Evolutionary conservation across 2,888 invertebrate species (phyloP).

Genomic region (Drosophila monieri): DNA sequence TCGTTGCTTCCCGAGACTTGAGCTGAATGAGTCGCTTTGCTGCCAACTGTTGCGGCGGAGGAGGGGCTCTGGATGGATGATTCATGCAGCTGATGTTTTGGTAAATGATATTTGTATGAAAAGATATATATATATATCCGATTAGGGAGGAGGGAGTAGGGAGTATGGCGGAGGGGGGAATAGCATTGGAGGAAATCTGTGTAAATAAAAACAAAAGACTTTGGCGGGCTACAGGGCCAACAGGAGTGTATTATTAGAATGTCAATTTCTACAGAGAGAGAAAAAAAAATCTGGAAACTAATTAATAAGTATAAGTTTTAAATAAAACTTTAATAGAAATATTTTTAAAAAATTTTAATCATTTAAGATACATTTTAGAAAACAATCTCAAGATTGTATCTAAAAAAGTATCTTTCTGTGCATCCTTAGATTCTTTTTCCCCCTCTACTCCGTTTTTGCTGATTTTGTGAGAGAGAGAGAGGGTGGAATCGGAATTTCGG

Average conservation of each 20-base stretch:
- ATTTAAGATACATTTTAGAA: no score
- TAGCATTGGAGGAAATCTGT: constrained; percentile 16
- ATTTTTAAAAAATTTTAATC: no score
- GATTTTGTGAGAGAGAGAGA: constrained; percentile 38
- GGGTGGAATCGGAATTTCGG: constrained; percentile 52
- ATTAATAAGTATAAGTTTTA: no score
- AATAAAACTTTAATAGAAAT: no score
- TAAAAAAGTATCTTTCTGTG: neutral
- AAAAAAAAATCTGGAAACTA: no score
- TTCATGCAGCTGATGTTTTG: constrained; percentile 31
- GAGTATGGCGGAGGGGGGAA: neutral
- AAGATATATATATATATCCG: neutral
- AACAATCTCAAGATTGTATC: neutral
- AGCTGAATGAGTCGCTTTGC: constrained; percentile 27
- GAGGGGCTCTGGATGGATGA: constrained; percentile 20
- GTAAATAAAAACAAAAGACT: constrained; percentile 20
- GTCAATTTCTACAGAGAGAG: neutral
- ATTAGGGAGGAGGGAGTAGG: neutral
- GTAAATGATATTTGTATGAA: constrained; percentile 1
- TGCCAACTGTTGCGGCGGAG: constrained; percentile 21
- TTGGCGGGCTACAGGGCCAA: neutral
- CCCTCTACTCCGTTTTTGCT: constrained; percentile 38
- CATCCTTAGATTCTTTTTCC: neutral
- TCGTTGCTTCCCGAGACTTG: constrained; percentile 7
- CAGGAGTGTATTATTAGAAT: constrained; percentile 15